Base-by-base conservation (phyloP, 2,113 vertebrate species). In the Cavia aperea region DNA sequence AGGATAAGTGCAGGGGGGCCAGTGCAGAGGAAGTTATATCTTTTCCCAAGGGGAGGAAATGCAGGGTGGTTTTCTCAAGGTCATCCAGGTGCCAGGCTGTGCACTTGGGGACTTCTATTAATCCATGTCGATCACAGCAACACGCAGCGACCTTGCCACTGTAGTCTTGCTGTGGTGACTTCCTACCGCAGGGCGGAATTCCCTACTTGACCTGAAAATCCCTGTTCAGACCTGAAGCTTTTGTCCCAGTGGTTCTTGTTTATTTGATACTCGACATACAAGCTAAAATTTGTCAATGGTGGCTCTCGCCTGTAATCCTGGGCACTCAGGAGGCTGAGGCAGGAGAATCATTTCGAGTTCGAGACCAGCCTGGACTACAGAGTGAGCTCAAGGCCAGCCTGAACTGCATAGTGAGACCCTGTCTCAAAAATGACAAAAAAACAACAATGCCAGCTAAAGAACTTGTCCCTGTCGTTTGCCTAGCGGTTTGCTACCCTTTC, bases 1-100 rank as follows among this genome's bases (percentile, higher is more conserved):
- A 3, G 6, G 13, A 7, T 4, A 15, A 0, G 18, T 51, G 43
- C 18, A 5, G 2, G 31, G 19, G n/a, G 8, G 39, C 39, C 39
- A 0, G 18, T 51, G 43, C 18, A 5, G 2, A 39, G 19, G n/a
- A 6, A 62, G 31, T 68, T 46, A 33, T 9, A 23, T 79, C 39
- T 72, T 54, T 54, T 84, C 70, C 39, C n/a, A 73, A 39, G 13
- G 5, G 65, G 77, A 63, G 49, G 78, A 75, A 88, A 78, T 7
- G 70, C 1, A 51, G 72, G n/a, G 7, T 31, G 16, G 23, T 62
- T 66, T 91, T 60, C 73, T 78, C 7, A 83, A 83, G 86, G 73
- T 54, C 31, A 14, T 19, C 62, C 51, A 31, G 39, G 65, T 31
- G 7, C 31, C 26, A 16, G 79, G 51, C 33, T 13, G 56, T 24